phyloP scores from a whole-genome alignment of 1,140 invertebrate genomes.

The Drosophila lacteicornis region DNA sequence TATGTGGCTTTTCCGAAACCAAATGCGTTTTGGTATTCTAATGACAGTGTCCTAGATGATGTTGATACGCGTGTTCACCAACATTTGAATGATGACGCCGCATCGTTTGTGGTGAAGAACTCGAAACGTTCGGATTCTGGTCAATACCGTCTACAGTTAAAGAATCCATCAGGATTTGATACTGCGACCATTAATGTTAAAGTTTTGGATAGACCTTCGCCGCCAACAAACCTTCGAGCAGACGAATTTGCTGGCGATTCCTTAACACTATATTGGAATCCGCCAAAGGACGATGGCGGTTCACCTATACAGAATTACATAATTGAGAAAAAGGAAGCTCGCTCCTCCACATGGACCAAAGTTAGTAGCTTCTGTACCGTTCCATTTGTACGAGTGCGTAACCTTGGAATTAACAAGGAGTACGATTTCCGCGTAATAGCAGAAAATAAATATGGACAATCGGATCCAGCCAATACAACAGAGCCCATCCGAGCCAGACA shows the following conservation, averaged over 20 bases:
- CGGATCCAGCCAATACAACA: constrained; percentile 94
- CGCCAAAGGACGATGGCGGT: constrained; percentile 98
- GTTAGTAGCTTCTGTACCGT: constrained; percentile 96
- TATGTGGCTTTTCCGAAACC: constrained; percentile 98
- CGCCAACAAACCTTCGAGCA: constrained; percentile 94
- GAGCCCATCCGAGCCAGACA: constrained; percentile 97
- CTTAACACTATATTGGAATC: constrained; percentile 97
- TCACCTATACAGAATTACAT: constrained; percentile 98
- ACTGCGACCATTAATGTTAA: constrained; percentile 97
- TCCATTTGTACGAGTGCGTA: constrained; percentile 94
- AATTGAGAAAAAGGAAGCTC: constrained; percentile 96
- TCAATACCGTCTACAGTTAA: constrained; percentile 95
- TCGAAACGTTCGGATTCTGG: constrained; percentile 96
- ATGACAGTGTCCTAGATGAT: constrained; percentile 90
- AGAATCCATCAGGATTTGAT: constrained; percentile 97
- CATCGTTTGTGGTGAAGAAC: constrained; percentile 95
- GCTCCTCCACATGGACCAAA: constrained; percentile 93
- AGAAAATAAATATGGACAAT: constrained; percentile 98
- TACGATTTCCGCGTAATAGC: constrained; percentile 99
- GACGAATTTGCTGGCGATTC: constrained; percentile 98
- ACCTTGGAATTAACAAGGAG: constrained; percentile 94
- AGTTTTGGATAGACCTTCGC: constrained; percentile 95
- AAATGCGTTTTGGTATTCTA: constrained; percentile 95
- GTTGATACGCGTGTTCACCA: constrained; percentile 91
- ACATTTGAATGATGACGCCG: constrained; percentile 94